phyloP scores from a whole-genome alignment of 2,888 invertebrate species.

The Blomia tropicalis region DNA sequence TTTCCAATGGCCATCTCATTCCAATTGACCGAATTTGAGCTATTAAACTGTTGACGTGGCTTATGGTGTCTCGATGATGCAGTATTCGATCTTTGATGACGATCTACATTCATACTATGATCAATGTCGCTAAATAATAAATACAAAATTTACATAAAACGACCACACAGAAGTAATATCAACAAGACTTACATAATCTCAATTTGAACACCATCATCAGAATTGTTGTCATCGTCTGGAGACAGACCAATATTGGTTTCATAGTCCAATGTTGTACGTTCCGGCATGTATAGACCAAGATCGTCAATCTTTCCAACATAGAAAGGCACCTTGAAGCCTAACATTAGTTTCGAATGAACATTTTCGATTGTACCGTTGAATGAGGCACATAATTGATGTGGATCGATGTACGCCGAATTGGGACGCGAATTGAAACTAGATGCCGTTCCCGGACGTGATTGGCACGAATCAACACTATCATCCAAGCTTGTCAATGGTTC shows the following conservation, averaged over 20 bases:
- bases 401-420: neutral
- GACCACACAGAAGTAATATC: neutral
- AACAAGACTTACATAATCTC: conserved; percentile 9
- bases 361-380: neutral
- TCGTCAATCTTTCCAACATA: neutral
- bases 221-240: neutral
- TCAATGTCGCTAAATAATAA: neutral
- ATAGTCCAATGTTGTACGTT: conserved; percentile 5
- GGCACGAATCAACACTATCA: too few species aligned
- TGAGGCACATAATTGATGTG: neutral
- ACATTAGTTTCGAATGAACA: neutral
- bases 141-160: neutral
- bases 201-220: conserved; percentile 4
- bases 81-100: neutral
- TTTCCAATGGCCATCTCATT: neutral
- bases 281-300: conserved; percentile 6
- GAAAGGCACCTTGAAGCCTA: neutral
- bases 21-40: neutral
- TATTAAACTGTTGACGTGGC: neutral
- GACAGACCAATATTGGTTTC: neutral
- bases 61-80: neutral
- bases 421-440: neutral
- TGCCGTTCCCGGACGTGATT: conserved; percentile 11
- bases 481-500: neutral
- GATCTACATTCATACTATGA: neutral